Conservation (phyloP, 2,113 vertebrate species). For the Plotosus lineatus region DNA sequence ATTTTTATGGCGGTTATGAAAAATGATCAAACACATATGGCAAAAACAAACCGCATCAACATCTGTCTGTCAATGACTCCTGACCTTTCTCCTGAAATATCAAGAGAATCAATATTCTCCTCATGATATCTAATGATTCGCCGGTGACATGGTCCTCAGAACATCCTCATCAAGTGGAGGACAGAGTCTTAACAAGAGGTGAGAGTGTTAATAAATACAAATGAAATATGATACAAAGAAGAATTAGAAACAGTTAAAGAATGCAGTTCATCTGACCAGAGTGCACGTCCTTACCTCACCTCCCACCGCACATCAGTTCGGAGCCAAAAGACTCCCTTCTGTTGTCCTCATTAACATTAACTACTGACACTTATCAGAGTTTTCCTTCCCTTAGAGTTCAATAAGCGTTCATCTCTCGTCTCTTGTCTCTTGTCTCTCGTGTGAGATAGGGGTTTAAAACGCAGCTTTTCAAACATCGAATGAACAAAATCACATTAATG, state of each 20-base stretch:
- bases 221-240: constrained; percentile 7
- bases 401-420: constrained; percentile 53
- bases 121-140: constrained; percentile 17
- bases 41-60: not conserved
- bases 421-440: constrained; percentile 21
- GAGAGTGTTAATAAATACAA: not conserved
- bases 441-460: constrained; percentile 44
- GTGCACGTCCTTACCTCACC: not conserved
- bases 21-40: not conserved
- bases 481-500: constrained; percentile 49
- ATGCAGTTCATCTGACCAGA: not conserved
- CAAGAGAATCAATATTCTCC: constrained; percentile 20
- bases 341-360: constrained; percentile 25
- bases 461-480: constrained; percentile 39
- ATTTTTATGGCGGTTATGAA: not conserved
- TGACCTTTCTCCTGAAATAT: not conserved
- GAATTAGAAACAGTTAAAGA: not conserved
- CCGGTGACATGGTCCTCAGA: not conserved
- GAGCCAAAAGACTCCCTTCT: not conserved
- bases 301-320: not conserved
- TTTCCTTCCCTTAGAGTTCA: constrained; percentile 9
- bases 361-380: not conserved
- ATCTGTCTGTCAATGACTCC: not conserved
- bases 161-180: not conserved
- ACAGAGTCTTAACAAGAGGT: not conserved